Conservation (phyloP, 2,888 invertebrate genomes). For the Archips xylosteana region DNA sequence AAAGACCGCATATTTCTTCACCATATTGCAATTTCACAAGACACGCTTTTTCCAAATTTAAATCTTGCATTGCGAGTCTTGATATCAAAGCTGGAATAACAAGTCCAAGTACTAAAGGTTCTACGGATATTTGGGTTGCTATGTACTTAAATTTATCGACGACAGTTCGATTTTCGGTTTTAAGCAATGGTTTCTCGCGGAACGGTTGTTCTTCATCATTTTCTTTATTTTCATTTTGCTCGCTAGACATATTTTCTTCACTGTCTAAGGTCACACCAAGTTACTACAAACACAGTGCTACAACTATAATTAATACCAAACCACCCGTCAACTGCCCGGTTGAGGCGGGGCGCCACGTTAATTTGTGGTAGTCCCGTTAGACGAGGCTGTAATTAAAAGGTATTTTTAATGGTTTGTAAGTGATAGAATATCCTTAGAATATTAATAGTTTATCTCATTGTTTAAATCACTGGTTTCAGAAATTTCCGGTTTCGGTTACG, state of each 20-base stretch:
- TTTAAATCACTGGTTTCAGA: too few species aligned
- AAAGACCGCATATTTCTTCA: conserved; percentile 67
- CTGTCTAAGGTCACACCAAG: background rate
- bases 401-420: too few species aligned
- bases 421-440: too few species aligned
- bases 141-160: background rate
- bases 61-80: conserved; percentile 86
- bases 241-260: background rate
- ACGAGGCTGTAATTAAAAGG: too few species aligned
- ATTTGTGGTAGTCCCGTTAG: too few species aligned
- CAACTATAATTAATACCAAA: too few species aligned
- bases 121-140: conserved; percentile 86
- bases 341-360: too few species aligned
- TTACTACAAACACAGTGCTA: too few species aligned
- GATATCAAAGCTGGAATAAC: conserved; percentile 87
- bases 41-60: conserved; percentile 77
- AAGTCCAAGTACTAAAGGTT: conserved; percentile 89
- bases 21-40: conserved; percentile 66
- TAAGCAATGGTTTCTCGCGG: conserved; percentile 70
- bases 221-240: conserved; percentile 41
- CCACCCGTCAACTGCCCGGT: too few species aligned
- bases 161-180: background rate
- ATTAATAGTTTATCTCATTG: too few species aligned
- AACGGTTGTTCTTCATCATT: conserved; percentile 71
- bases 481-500: too few species aligned